These are phyloP conservation scores for Melitaea cinxia DNA, from an alignment of 1,140 invertebrate species.

Conservation along the genomic window DNA sequence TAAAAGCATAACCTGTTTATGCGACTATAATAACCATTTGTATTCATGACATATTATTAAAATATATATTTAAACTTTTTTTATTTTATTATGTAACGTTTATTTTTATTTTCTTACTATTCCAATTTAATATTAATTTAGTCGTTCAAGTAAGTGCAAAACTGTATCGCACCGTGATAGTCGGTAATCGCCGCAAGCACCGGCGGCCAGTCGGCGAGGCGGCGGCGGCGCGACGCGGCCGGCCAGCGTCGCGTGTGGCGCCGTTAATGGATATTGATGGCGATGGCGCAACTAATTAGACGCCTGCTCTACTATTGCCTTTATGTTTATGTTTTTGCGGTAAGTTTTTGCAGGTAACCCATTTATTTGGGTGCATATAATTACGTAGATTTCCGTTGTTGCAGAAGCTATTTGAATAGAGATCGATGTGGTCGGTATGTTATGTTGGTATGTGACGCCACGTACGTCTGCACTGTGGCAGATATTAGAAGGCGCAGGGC, in stretches of 20 bases:
- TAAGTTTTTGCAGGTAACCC: conserved; percentile 13
- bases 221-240: conserved; percentile 45
- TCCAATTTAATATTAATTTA: no score
- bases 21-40: conserved; percentile 12
- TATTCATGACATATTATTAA: conserved; percentile 13
- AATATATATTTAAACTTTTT: conserved; percentile 7
- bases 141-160: conserved; percentile 54
- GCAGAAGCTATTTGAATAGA: neutral
- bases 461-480: conserved; percentile 54
- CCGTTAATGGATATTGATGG: conserved; percentile 79
- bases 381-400: neutral
- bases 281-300: conserved; percentile 73
- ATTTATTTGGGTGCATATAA: neutral
- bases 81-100: neutral
- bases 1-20: conserved; percentile 52
- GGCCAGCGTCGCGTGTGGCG: conserved; percentile 72
- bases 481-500: conserved; percentile 58
- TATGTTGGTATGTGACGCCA: neutral
- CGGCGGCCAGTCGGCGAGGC: conserved; percentile 54
- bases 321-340: conserved; percentile 42
- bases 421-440: neutral
- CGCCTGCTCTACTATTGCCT: conserved; percentile 55
- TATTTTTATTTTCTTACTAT: no score
- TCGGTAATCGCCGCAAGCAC: conserved; percentile 53
- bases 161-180: conserved; percentile 58